A percentile compares a stretch with the other conserved stretches of the same genome.
These are phyloP conservation scores for Galagoides demidoff DNA, from an alignment of 2,797 vertebrate genomes.

Conservation along the genomic window DNA sequence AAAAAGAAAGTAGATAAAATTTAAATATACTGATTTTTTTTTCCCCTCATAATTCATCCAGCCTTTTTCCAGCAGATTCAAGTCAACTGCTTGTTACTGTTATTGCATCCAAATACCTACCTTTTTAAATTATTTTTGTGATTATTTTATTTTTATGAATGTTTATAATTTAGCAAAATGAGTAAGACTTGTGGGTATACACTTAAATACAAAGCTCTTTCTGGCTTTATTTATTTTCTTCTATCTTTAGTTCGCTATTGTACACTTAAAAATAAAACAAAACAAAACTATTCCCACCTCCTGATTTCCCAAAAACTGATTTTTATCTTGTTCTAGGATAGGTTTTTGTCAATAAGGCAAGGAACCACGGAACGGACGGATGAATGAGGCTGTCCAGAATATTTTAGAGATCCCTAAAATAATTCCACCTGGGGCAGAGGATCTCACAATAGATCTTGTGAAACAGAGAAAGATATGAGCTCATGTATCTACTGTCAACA, in stretches of 20 bases:
- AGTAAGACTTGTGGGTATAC: neutral
- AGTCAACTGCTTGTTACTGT: neutral
- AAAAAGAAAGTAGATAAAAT: slow-evolving; percentile 54
- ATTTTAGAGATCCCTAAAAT: slow-evolving; percentile 12
- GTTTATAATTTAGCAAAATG: slow-evolving; percentile 44
- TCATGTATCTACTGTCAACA: slow-evolving; percentile 35
- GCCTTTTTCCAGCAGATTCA: slow-evolving; percentile 19
- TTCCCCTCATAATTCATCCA: neutral
- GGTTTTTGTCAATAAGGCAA: slow-evolving; percentile 27
- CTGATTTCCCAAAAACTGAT: slow-evolving; percentile 27
- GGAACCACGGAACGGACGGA: neutral
- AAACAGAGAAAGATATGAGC: slow-evolving; percentile 16
- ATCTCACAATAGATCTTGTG: slow-evolving; percentile 1
- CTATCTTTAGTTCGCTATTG: slow-evolving; percentile 6
- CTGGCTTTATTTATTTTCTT: neutral
- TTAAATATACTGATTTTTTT: slow-evolving; percentile 38
- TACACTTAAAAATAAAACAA: neutral
- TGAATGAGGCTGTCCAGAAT: neutral
- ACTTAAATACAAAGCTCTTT: slow-evolving; percentile 33
- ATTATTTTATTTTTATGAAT: slow-evolving; percentile 21
- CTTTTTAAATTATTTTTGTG: neutral
- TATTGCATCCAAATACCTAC: slow-evolving; percentile 2
- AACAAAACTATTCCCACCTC: neutral
- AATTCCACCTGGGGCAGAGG: neutral
- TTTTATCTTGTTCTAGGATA: slow-evolving; percentile 43